A percentile compares a stretch with the other conserved stretches of the same genome.
Conservation (phyloP, 2,888 invertebrate genomes). For the Chloroclysta siterata region DNA sequence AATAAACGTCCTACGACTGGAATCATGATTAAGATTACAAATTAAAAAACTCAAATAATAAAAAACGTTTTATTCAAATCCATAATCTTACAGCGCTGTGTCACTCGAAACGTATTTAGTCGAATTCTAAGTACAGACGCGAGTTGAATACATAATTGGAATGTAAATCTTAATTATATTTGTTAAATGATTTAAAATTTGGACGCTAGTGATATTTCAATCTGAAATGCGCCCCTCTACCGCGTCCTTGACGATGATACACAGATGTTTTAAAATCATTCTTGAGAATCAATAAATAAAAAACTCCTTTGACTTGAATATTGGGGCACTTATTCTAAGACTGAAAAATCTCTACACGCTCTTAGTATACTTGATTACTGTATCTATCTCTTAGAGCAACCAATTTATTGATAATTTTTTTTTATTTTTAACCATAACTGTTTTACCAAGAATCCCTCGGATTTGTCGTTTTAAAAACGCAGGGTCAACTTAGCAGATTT, state of each 20-base stretch:
- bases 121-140: slow-evolving; percentile 71
- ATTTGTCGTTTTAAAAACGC: not conserved
- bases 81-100: slow-evolving; percentile 71
- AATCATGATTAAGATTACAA: not conserved
- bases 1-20: no score
- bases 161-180: slow-evolving; percentile 35
- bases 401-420: no score
- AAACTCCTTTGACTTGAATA: not conserved
- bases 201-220: not conserved
- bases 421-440: no score
- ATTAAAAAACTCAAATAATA: slow-evolving; percentile 43
- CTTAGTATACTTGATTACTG: slow-evolving; percentile 9
- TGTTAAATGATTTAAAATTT: slow-evolving; percentile 22
- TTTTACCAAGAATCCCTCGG: not conserved
- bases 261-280: not conserved
- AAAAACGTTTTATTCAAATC: slow-evolving; percentile 80
- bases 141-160: slow-evolving; percentile 38
- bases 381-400: not conserved
- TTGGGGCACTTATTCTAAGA: not conserved
- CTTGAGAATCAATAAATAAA: not conserved
- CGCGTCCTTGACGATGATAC: no score
- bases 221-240: not conserved
- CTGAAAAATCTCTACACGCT: slow-evolving; percentile 10
- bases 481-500: not conserved
- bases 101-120: slow-evolving; percentile 72